Percentiles rank a stretch among this genome's conserved stretches.
phyloP scores from a whole-genome alignment of 1,140 invertebrate species.

The Diuraphis noxia region DNA sequence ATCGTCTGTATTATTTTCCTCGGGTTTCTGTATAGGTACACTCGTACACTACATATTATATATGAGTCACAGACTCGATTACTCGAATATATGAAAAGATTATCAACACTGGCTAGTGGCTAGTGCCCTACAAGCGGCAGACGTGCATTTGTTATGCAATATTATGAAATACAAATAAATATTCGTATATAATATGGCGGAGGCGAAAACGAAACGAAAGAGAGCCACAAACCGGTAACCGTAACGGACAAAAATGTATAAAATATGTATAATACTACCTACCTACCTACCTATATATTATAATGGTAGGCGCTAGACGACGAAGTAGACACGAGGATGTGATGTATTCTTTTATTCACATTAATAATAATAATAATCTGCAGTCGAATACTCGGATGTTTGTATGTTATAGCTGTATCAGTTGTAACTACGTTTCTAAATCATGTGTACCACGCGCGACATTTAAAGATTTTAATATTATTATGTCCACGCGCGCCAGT shows the following conservation, averaged over 20 bases:
- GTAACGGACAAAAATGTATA: background rate
- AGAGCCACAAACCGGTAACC: background rate
- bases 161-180: background rate
- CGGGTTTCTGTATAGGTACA: no score
- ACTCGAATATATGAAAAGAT: background rate
- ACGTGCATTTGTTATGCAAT: background rate
- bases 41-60: no score
- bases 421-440: no score
- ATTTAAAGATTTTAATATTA: background rate
- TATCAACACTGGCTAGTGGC: background rate
- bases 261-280: no score
- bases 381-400: background rate
- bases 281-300: no score
- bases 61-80: background rate
- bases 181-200: background rate
- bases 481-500: background rate
- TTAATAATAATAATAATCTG: background rate
- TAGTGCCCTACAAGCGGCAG: background rate
- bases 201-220: background rate
- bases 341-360: background rate
- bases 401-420: background rate
- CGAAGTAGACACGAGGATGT: background rate
- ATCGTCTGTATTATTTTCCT: background rate
- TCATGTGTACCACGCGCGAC: background rate
- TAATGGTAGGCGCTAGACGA: background rate